Percentiles rank a stretch among this genome's conserved stretches.
phyloP scores from a whole-genome alignment of 2,888 invertebrate species.

The Aleiodes testaceus region DNA sequence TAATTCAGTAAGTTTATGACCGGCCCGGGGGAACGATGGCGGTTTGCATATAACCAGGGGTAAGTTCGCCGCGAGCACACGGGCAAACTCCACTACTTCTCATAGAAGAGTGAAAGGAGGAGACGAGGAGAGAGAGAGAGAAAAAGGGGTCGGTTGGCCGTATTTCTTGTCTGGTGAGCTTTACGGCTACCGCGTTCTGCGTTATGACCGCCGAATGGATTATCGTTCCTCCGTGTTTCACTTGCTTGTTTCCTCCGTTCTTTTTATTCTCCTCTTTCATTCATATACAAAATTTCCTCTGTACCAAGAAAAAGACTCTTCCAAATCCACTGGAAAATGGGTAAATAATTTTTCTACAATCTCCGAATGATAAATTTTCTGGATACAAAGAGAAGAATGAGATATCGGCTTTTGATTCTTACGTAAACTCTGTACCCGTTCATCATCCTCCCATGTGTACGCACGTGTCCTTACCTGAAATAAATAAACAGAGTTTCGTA shows the following conservation, averaged over 20 bases:
- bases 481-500: conserved; percentile 32
- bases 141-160: conserved; percentile 63
- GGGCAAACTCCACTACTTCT: conserved; percentile 52
- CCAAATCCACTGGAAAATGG: conserved; percentile 36
- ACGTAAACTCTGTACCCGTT: conserved; percentile 7
- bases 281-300: neutral
- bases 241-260: conserved; percentile 40
- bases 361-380: neutral
- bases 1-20: conserved; percentile 73
- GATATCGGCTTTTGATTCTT: conserved; percentile 12
- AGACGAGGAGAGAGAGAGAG: conserved; percentile 46
- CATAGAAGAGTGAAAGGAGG: conserved; percentile 50
- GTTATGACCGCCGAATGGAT: conserved; percentile 72
- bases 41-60: conserved; percentile 72
- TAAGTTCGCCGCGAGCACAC: conserved; percentile 65
- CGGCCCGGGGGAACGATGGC: conserved; percentile 68
- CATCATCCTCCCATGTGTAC: conserved; percentile 41
- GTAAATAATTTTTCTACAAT: neutral
- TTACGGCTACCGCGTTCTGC: conserved; percentile 65
- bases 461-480: conserved; percentile 28
- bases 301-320: neutral
- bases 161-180: conserved; percentile 73
- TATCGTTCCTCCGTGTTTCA: conserved; percentile 64
- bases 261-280: neutral
- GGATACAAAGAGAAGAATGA: neutral